Evolutionary conservation across 2,797 vertebrate genomes (phyloP), one percentile per base, ranked within the genome.

Genomic region (Tapirus indicus): DNA sequence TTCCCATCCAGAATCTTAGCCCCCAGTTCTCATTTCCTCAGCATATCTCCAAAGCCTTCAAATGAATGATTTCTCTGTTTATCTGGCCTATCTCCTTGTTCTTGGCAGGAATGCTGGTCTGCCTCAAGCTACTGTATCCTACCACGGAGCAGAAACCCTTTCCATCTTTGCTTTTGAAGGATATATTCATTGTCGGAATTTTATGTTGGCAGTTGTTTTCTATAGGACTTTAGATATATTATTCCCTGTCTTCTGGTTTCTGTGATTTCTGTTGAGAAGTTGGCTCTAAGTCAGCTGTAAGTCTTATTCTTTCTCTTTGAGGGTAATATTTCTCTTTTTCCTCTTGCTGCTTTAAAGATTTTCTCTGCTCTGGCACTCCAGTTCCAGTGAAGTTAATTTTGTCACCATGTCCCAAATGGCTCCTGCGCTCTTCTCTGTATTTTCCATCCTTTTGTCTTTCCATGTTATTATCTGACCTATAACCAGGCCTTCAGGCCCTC

Each of bases 351-450:
- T 91, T 91, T 84, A 93, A 90, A 96, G 75, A 69, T 60, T 80
- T 95, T 74, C 91, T 94, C 91, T 84, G 77, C 82, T 91, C 88
- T 88, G 68, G 35, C 74, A 77, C 9, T 85, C 79, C 20, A 69
- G 60, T 84, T 83, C 64, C 62, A 91, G 68, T 10, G 38, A 79
- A 82, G 72, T 97, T 95, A 91, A 94, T 96, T 97, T 92, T 96
- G 66, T 94, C 85, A 79, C 68, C 13, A 1, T 47, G 77, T 92
- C 92, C 88, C 88, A 52, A 47, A 69, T 64, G 91, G 29, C 78
- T 79, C 47, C 75, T n/a, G 1, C 47, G 38, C 4, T 54, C 29
- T 13, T 84, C 49, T 88, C 72, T 78, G 60, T 25, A 27, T 71
- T 64, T 66, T 56, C 23, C 29, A 56, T 87, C 52, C 47, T 86